Evolutionary conservation across 2,888 invertebrate species (phyloP), one percentile per base, ranked within the genome.

Genomic region (Dastarcus helophoroides): DNA sequence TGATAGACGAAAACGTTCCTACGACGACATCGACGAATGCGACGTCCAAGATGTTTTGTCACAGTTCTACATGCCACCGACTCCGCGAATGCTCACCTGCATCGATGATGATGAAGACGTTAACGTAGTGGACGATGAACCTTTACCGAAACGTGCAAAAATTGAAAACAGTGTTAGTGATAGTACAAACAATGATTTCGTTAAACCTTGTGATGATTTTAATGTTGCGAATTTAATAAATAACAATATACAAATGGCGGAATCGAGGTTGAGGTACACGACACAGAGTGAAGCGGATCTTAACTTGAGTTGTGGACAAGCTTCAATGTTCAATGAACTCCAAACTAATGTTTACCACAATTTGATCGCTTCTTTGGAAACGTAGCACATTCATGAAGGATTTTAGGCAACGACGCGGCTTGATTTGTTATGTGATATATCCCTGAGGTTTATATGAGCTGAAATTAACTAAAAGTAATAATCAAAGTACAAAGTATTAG

Each of bases 1-100:
- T 31, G 39, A 40, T 19, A 35, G 44, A 15, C 45, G 59, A 29
- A 65, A 64, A 39, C 58, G 71, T 22, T 55, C 60, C 3, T 67
- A 67, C 45, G 73, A 73, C 40, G 74, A 73, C 29, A 67, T 71
- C 44, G 76, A 76, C 44, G 77, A 77, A 48, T 69, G 74, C 31
- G 67, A 76, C 51, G 73, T 77, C 24, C 74, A 76, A 43, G 78
- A 76, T 46, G 76, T 79, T 3, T 65, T 79, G 36, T 76, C 75
- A 35, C 77, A 79, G 48, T 77, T 78, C 50, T 79, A 77, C 52
- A 73, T 73, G 58, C 72, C 78, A 37, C 76, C 78, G 7, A 76
- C 77, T 2, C 77, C 78, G 14, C 64, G 76, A 32, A 65, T 78
- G 50, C 64, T 79, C 36, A 74, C 78, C 15, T 73, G 73, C 35